Conservation (phyloP, 2,888 invertebrate species). For the Eupithecia abbreviata region DNA sequence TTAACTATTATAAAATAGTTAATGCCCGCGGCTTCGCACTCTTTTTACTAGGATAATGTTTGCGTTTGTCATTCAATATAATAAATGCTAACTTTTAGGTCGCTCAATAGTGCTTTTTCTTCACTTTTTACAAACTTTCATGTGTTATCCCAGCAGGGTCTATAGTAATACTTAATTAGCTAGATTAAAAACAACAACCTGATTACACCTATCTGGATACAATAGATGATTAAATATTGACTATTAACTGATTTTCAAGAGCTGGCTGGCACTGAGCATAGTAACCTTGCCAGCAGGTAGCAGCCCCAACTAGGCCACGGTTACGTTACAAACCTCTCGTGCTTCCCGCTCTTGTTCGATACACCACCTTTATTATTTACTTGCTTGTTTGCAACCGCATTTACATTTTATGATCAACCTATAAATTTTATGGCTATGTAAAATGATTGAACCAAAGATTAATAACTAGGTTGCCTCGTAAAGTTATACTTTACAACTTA, state of each 20-base stretch:
- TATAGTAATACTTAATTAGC: too few relatives aligned
- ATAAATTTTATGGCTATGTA: slow-evolving; percentile 28
- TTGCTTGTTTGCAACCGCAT: slow-evolving; percentile 36
- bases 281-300: slow-evolving; percentile 34
- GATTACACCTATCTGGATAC: too few relatives aligned
- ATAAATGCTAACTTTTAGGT: background rate
- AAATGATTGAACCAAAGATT: slow-evolving; percentile 19
- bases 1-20: too few relatives aligned
- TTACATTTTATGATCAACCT: slow-evolving; percentile 35
- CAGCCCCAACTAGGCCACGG: slow-evolving; percentile 69
- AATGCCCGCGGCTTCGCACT: background rate
- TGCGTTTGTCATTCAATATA: background rate
- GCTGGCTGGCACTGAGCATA: background rate
- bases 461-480: slow-evolving; percentile 2
- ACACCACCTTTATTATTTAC: slow-evolving; percentile 39
- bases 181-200: too few relatives aligned
- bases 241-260: background rate
- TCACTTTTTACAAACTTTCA: background rate
- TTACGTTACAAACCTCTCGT: slow-evolving; percentile 54
- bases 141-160: too few relatives aligned
- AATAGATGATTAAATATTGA: too few relatives aligned
- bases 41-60: background rate
- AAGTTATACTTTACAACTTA: background rate
- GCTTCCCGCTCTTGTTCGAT: slow-evolving; percentile 54
- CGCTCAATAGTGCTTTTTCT: background rate